Evolutionary conservation across 2,113 vertebrate species (phyloP), one percentile per base, ranked within the genome.

Genomic region (Tupaia tana): DNA sequence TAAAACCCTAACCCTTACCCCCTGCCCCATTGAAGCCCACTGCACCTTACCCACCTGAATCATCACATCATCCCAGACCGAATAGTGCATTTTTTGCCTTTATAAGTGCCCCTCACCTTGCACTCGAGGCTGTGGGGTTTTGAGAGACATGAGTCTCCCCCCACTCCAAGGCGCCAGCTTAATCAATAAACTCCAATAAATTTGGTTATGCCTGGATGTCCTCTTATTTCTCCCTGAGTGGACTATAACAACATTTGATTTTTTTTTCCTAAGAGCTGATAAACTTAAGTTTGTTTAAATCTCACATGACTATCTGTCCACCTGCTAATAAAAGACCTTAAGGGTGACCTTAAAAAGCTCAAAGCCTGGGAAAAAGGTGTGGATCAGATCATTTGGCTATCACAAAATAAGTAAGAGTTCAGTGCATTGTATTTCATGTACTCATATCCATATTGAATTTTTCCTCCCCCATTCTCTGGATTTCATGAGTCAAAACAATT

Each of bases 251-350:
- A 43, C 43, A 43, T 92, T 43, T 73, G 6, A 4, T 71, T 66
- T 34, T 85, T 19, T 73, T 59, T 43, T 52, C 20, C 22, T 22
- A 84, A 84, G 19, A 69, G 25, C 77, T 74, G n/a, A 86, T 31
- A 4, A 78, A 83, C 59, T 54, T 84, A 54, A 13, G 58, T 34
- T 82, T 16, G 58, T 81, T 81, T 86, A 89, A 86, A 86, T 79
- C 79, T 73, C 71, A 82, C n/a, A n/a, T 84, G 29, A 43, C 34
- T 58, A 43, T 61, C 59, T 64, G 22, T 24, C 11, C 67, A 86
- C 58, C 74, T 61, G n/a, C 89, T 91, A 95, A 85, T 56, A 81
- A 89, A 82, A 73, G 31, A 89, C 11, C 43, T 34, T 89, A 88
- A 56, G 18, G n/a, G 64, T 66, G 9, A 75, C 12, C 18, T 93